Percentiles rank a stretch among this genome's conserved stretches.
Evolutionary conservation across 2,888 invertebrate genomes (phyloP).

Genomic region (Clusia tigrina): DNA sequence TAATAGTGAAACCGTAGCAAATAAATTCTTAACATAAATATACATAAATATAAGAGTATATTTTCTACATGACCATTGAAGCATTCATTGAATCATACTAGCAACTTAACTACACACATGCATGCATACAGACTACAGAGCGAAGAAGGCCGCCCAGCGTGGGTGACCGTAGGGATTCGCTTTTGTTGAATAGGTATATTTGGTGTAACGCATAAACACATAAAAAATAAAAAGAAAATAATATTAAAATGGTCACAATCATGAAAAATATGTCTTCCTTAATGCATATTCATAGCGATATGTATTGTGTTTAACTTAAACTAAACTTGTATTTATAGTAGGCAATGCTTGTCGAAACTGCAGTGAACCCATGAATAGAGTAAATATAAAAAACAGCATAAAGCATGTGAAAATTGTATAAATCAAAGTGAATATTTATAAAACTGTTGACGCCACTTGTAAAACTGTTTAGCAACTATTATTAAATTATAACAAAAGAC

Average conservation of each 20-base stretch:
- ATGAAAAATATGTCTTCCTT: slow-evolving; percentile 57
- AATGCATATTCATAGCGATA: slow-evolving; percentile 53
- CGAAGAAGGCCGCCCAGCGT: neutral
- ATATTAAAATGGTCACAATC: slow-evolving; percentile 53
- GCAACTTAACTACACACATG: slow-evolving; percentile 13
- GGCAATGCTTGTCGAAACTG: slow-evolving; percentile 1
- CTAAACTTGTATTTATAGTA: no score
- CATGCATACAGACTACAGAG: slow-evolving; percentile 1
- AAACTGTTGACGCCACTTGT: slow-evolving; percentile 47
- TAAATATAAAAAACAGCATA: neutral
- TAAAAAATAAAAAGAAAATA: no score
- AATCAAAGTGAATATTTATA: slow-evolving; percentile 40
- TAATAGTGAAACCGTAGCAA: slow-evolving; percentile 5
- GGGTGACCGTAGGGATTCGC: no score
- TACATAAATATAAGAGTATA: neutral
- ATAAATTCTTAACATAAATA: neutral
- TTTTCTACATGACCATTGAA: slow-evolving; percentile 8
- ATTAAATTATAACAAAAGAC: neutral
- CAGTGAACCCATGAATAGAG: neutral
- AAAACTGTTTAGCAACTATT: slow-evolving; percentile 5
- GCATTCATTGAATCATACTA: slow-evolving; percentile 25
- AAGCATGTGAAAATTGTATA: neutral
- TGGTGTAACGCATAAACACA: no score
- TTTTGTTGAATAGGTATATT: no score
- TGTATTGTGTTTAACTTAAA: slow-evolving; percentile 45